Percentiles rank a stretch among this genome's conserved stretches.
Conservation (phyloP, 1,140 invertebrate genomes). For the honey bee (Apis mellifera) region DNA sequence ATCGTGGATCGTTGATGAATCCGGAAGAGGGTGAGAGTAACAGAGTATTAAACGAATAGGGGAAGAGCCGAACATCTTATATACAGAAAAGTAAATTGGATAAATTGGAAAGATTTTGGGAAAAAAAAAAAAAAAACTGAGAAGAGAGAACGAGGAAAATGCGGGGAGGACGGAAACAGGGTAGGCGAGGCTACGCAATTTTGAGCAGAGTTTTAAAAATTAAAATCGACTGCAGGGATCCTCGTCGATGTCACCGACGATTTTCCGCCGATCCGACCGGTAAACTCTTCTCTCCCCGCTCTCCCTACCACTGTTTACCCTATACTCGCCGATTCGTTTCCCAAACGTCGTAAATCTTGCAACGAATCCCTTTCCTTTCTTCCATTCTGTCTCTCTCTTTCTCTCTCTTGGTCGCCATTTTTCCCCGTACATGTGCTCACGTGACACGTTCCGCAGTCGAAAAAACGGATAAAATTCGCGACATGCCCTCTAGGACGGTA, state of each 20-base stretch:
- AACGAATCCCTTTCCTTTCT: slow-evolving; percentile 49
- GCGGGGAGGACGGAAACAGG: background rate
- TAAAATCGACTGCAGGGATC: slow-evolving; percentile 50
- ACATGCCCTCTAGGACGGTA: background rate
- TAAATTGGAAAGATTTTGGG: no score
- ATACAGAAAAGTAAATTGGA: no score
- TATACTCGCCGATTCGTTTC: slow-evolving; percentile 33
- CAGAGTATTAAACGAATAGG: no score
- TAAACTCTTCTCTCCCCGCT: slow-evolving; percentile 24
- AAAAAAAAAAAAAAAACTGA: background rate
- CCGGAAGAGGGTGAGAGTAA: no score
- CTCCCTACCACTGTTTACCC: background rate
- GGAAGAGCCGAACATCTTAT: no score
- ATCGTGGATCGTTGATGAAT: background rate
- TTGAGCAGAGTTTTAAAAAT: slow-evolving; percentile 60
- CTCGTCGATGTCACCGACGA: slow-evolving; percentile 56
- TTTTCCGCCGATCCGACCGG: slow-evolving; percentile 55
- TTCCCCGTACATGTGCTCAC: background rate
- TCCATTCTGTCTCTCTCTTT: slow-evolving; percentile 22
- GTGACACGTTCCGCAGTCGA: background rate
- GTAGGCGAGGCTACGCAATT: background rate
- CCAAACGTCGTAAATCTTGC: slow-evolving; percentile 65
- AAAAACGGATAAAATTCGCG: background rate
- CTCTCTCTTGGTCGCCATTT: no score
- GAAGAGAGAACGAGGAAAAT: background rate